Evolutionary conservation across 2,113 vertebrate species (phyloP), one percentile per base, ranked within the genome.

Genomic region (Passer domesticus): DNA sequence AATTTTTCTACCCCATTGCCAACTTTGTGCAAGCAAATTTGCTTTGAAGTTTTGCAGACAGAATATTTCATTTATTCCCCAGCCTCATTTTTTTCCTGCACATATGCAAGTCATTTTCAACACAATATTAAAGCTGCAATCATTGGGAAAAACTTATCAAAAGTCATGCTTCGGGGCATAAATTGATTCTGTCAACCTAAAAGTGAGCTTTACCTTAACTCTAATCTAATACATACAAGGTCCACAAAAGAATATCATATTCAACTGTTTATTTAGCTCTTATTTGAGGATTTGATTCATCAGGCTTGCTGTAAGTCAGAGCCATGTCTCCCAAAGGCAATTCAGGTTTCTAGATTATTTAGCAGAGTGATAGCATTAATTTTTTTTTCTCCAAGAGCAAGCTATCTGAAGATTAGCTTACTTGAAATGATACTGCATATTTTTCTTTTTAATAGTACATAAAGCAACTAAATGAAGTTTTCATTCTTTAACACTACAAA

Each of bases 31-130:
- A 96, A 97, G 76, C 25, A 72, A 92, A 53, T 86, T 46, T 46
- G 68, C 95, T 96, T 96, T 96, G 96, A 96, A 96, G 90, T 92
- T 80, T 37, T 83, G 60, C 44, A 92, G 72, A 85, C 73, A 74
- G 73, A 94, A 33, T 85, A 91, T 88, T 94, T 92, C 33, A 81
- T 78, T 92, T 94, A 90, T 78, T 95, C 60, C 56, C 68, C 43
- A 83, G 87, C 15, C 44, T 90, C 50, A 19, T 76, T 87, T 94
- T 94, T 87, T 87, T 80, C 47, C 64, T 80, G 64, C 76, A 92
- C 94, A 96, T 74, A 93, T 90, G 94, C 50, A 97, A 97, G 83
- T 93, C 6, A 92, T 97, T 96, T 94, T 80, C 93, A 63, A 77
- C 52, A 88, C 50, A 88, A 81, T 74, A 92, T 92, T 91, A 91